Base-by-base conservation (phyloP, 1,140 invertebrate genomes). In the Brachionus rotundiformis region DNA sequence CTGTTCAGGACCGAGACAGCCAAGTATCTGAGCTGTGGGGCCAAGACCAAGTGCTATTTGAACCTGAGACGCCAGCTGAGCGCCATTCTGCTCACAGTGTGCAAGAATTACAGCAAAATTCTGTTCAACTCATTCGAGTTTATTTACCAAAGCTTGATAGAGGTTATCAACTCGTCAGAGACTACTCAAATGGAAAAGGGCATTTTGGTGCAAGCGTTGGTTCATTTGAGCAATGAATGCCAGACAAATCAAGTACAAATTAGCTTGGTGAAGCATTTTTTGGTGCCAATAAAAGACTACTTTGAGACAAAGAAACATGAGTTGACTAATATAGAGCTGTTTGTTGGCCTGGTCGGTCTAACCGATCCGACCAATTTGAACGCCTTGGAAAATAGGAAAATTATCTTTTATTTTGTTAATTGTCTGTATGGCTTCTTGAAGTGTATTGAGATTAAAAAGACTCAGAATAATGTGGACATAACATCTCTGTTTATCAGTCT, bases 121-220 rank as follows among this genome's bases (percentile, higher is more conserved):
- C 23, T 79, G 33, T 59, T 39, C 29, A 36, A 36, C 16, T 59
- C 59, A 11, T 79, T 79, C 29, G 59, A 63, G 16, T 36, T 36
- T 63, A 59, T 79, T 8, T 79, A 13, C n/a, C 39, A 36, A 13
- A 59, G 33, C 36, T 25, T 79, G 31, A 11, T 11, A 0, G 31
- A 61, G 10, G n/a, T 79, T 23, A 63, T 79, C 8, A 29, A 36
- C 4, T 39, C 29, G 10, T 23, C 6, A 1, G 76, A 54, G 8
- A 59, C 47, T 23, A 54, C 76, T 59, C 76, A 79, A 41, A 54
- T 79, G 47, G 76, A 79, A 39, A 79, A 79, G 19, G 47, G 47
- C 0, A 79, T 79, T 59, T 41, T 79, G 27, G 76, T 79, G 7
- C 76, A 79, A 39, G 76, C 76, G 13, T 59, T 59, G 33, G 47